These are phyloP conservation scores for Limnothrissa miodon DNA, from an alignment of 2,113 vertebrate genomes.

Conservation along the genomic window DNA sequence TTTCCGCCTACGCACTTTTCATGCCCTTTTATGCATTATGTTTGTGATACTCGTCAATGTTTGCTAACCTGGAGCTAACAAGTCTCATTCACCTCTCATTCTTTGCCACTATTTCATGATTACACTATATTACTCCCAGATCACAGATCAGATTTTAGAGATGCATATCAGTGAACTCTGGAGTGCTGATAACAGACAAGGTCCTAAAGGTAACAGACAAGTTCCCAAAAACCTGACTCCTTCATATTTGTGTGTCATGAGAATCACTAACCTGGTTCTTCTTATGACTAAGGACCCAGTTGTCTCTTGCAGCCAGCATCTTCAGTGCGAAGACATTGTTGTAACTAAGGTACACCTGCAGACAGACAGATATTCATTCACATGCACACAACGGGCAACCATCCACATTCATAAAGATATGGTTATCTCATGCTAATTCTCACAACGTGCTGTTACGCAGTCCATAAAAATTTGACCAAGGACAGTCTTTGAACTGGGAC, in stretches of 20 bases:
- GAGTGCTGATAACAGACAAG: neutral
- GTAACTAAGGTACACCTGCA: constrained; percentile 92
- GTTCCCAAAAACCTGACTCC: neutral
- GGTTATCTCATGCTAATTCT: neutral
- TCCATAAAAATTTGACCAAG: neutral
- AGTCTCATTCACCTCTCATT: too few relatives aligned
- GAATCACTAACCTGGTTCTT: constrained; percentile 74
- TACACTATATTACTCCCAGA: neutral
- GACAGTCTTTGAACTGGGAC: neutral
- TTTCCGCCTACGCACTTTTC: too few relatives aligned
- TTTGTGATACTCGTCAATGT: too few relatives aligned
- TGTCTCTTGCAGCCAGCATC: constrained; percentile 78
- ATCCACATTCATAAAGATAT: neutral
- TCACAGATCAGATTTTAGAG: neutral
- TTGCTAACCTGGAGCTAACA: too few relatives aligned
- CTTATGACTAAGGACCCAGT: constrained; percentile 83
- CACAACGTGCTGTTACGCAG: neutral
- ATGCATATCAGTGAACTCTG: neutral
- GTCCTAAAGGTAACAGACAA: neutral
- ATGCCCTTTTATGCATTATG: too few relatives aligned
- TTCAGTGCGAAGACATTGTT: constrained; percentile 92
- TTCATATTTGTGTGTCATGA: neutral
- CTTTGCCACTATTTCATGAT: neutral
- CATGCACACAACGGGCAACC: neutral
- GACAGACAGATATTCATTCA: neutral